phyloP scores from a whole-genome alignment of 2,888 invertebrate species.

The Dascillus cervinus region DNA sequence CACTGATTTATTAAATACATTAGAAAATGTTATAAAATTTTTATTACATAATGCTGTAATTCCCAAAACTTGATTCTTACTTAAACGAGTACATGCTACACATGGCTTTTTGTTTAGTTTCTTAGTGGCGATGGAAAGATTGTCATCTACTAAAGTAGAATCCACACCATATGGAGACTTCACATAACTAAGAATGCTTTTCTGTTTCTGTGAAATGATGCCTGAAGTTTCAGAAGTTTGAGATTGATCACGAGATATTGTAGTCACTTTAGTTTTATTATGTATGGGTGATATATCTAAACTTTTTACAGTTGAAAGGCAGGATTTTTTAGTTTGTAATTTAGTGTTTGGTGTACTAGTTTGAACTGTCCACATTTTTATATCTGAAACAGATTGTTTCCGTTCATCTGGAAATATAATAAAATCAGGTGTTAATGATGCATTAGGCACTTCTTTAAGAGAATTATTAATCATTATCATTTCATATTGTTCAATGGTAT shows the following conservation, averaged over 20 bases:
- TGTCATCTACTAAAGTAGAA: background rate
- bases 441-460: background rate
- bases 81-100: slow-evolving; percentile 31
- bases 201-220: slow-evolving; percentile 32
- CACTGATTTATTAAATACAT: slow-evolving; percentile 27
- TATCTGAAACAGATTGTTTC: too few species aligned
- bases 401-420: slow-evolving; percentile 1
- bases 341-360: slow-evolving; percentile 18
- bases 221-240: slow-evolving; percentile 16
- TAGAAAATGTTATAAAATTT: slow-evolving; percentile 29
- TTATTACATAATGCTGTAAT: slow-evolving; percentile 30
- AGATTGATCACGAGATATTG: too few species aligned
- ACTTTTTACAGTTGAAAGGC: too few species aligned
- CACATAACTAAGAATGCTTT: slow-evolving; percentile 33
- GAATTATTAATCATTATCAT: background rate
- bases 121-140: background rate
- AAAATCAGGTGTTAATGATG: slow-evolving; percentile 12
- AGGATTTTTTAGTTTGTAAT: too few species aligned
- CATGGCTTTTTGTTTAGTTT: slow-evolving; percentile 24
- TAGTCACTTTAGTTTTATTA: too few species aligned
- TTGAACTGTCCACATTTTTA: too few species aligned
- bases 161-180: slow-evolving; percentile 4
- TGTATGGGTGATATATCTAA: too few species aligned
- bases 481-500: background rate
- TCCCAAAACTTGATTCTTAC: slow-evolving; percentile 27